Conservation (phyloP, 1,140 invertebrate genomes). For the Panagrolaimus sp. region DNA sequence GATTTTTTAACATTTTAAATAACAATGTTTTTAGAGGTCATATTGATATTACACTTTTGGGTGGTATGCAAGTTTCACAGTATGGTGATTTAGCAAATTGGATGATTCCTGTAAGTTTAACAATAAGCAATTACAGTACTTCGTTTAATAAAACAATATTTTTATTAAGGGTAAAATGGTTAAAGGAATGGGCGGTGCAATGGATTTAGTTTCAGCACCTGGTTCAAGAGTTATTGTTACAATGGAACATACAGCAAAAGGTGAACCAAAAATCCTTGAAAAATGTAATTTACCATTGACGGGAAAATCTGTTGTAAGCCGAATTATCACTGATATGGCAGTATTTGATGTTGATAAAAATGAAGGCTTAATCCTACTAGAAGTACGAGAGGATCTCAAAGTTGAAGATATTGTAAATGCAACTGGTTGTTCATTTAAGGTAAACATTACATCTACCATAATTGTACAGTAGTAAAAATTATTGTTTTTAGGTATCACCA, state of each 20-base stretch:
- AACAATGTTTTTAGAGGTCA: conserved; percentile 72
- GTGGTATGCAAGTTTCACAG: conserved; percentile 93
- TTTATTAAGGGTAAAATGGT: conserved; percentile 78
- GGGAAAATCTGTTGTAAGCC: conserved; percentile 84
- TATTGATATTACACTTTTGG: conserved; percentile 87
- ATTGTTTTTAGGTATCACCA: conserved; percentile 37
- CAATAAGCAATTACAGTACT: too few species aligned
- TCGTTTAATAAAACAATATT: too few species aligned
- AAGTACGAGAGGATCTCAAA: conserved; percentile 72
- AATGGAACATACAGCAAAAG: conserved; percentile 94
- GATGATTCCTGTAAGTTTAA: conserved; percentile 87
- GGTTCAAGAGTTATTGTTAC: conserved; percentile 74
- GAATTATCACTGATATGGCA: conserved; percentile 93
- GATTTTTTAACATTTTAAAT: conserved; percentile 13
- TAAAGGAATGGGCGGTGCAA: conserved; percentile 98
- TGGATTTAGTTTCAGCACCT: conserved; percentile 83
- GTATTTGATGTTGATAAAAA: conserved; percentile 83
- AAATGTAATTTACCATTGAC: conserved; percentile 87
- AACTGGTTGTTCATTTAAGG: conserved; percentile 78
- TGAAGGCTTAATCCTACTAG: conserved; percentile 70
- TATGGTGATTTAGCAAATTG: conserved; percentile 97
- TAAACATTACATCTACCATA: too few species aligned
- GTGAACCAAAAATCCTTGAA: conserved; percentile 82
- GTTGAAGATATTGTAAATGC: conserved; percentile 74
- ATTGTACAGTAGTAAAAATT: too few species aligned